Conservation (phyloP, 2,113 vertebrate genomes). For the Macaca nemestrina region DNA sequence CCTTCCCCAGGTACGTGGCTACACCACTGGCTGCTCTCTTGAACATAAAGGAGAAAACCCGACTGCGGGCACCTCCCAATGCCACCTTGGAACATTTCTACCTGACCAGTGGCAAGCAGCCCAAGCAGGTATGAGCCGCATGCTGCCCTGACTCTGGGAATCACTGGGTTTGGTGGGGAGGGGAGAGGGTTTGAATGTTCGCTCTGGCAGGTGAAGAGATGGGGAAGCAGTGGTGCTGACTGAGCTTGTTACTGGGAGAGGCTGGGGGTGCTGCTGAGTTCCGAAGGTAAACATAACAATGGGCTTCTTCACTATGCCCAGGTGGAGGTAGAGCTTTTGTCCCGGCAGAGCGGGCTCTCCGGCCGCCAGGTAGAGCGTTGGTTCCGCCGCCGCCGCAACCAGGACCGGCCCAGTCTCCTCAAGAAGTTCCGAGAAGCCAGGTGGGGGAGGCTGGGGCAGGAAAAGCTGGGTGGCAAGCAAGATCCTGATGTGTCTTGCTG, state of each 20-base stretch:
- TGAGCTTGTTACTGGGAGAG: not conserved
- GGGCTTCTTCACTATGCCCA: slow-evolving; percentile 25
- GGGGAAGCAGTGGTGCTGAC: not conserved
- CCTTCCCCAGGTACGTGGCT: slow-evolving; percentile 85
- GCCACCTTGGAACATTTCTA: slow-evolving; percentile 91
- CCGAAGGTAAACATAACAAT: not conserved
- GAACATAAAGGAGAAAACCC: slow-evolving; percentile 91
- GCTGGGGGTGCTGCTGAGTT: too few relatives aligned
- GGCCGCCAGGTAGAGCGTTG: slow-evolving; percentile 91
- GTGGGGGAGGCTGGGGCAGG: slow-evolving; percentile 72
- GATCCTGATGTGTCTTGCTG: not conserved
- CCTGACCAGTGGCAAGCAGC: slow-evolving; percentile 87
- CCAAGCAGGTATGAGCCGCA: slow-evolving; percentile 88
- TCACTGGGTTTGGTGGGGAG: not conserved
- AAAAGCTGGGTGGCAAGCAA: not conserved
- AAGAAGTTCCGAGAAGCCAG: slow-evolving; percentile 97
- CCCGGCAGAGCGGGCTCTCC: slow-evolving; percentile 78
- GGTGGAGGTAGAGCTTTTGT: slow-evolving; percentile 83
- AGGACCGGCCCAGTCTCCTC: slow-evolving; percentile 91
- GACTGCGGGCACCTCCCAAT: slow-evolving; percentile 89
- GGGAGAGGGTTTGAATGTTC: not conserved
- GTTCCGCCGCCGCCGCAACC: slow-evolving; percentile 96
- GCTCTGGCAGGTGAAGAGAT: not conserved
- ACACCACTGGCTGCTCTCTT: slow-evolving; percentile 89
- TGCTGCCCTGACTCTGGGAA: not conserved